Conservation (phyloP, 2,888 invertebrate genomes). For the Merodon equestris region DNA sequence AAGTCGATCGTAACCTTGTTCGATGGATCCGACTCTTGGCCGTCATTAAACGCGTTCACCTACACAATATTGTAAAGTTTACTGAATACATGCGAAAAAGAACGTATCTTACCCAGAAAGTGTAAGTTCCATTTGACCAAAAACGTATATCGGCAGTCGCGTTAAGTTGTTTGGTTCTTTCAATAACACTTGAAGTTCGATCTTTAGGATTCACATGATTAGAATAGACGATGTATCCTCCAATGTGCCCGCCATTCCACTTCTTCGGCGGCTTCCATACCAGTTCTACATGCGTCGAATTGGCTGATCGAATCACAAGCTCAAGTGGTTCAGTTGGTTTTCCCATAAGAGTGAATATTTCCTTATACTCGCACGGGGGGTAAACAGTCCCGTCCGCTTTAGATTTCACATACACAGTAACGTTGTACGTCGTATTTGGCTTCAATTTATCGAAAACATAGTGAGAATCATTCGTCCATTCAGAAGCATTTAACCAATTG, state of each 20-base stretch:
- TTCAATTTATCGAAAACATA: conserved; percentile 83
- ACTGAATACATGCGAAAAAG: background rate
- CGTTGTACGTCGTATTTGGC: conserved; percentile 87
- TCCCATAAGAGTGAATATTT: conserved; percentile 85
- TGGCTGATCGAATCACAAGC: conserved; percentile 83
- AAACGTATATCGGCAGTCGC: conserved; percentile 34
- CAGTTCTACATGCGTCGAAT: conserved; percentile 83
- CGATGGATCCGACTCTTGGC: conserved; percentile 82
- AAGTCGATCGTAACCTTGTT: conserved; percentile 80
- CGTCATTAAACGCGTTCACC: conserved; percentile 84
- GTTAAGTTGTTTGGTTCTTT: conserved; percentile 46
- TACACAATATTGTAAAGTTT: conserved; percentile 71
- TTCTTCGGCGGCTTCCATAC: conserved; percentile 84
- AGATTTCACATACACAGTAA: conserved; percentile 86
- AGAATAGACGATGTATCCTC: conserved; percentile 83
- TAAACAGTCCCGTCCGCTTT: conserved; percentile 79
- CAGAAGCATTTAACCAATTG: conserved; percentile 81
- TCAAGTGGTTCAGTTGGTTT: conserved; percentile 85
- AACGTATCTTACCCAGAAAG: conserved; percentile 70
- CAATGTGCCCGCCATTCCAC: conserved; percentile 82
- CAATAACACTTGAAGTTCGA: conserved; percentile 77
- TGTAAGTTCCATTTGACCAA: conserved; percentile 70
- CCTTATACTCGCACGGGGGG: conserved; percentile 83
- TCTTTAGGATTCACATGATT: conserved; percentile 83
- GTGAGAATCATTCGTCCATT: conserved; percentile 83